Base-by-base conservation (phyloP, 1,140 invertebrate genomes). In the Cheumatopsyche charites region DNA sequence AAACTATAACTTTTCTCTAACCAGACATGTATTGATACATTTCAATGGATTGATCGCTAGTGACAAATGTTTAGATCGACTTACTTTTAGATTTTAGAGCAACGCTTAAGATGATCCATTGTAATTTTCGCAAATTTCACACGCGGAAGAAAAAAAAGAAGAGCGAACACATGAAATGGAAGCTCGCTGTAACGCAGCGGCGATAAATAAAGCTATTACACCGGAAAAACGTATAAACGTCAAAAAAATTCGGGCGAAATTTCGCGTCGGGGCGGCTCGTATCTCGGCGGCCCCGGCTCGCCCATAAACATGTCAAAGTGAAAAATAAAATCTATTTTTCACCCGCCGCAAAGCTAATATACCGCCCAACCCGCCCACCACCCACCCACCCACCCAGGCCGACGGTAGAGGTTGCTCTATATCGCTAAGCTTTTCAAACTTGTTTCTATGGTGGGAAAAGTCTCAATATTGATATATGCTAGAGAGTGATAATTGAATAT, bases 301-400 rank as follows among this genome's bases (percentile, higher is more conserved):
- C 70, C 62, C 62, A 72, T 72, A 72, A 72, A 72, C 70, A 72
- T 72, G 70, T 66, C 70, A 72, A 66, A 66, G 70, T 72, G 70
- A 65, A 66, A 72, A 72, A 72, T 72, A 72, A 72, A 72, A 72
- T 72, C 70, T 72, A 72, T 72, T 72, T 72, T 55, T 72, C 70
- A 72, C 62, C 47, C 70, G 62, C 70, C 62, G 62, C 66, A 68
- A 68, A 68, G 66, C 66, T 68, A 68, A 68, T 68, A 68, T 68
- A 68, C 66, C 66, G 43, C 47, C 55, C 49, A 12, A 29, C 21
- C 47, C 62, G 49, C 55, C 52, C 65, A 61, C 52, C 36, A 11
- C 68, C 68, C 55, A 12, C 55, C 52, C 36, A 43, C 41, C 5
- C 42, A 25, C 42, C 12, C 41, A 52, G n/a, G n/a, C n/a, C n/a